A percentile compares a stretch with the other conserved stretches of the same genome.
phyloP scores from a whole-genome alignment of 2,113 vertebrate species.

The Vulpes lagopus region DNA sequence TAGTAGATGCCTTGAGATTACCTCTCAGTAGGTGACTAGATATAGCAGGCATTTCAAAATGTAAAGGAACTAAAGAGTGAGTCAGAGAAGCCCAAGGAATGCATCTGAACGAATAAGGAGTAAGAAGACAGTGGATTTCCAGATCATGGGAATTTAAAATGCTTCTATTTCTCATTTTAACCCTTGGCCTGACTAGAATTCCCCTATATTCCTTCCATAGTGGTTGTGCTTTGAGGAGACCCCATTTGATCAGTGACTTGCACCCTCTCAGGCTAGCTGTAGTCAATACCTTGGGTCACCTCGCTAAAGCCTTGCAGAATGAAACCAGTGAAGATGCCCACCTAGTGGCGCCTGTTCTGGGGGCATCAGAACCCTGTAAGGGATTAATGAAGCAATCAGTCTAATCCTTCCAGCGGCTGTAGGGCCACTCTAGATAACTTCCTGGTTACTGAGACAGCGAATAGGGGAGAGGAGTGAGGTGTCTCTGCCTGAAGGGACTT shows the following conservation, averaged over 20 bases:
- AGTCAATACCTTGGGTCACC: background rate
- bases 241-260: background rate
- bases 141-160: background rate
- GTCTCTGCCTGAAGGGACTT: background rate
- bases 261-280: background rate
- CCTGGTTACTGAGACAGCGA: background rate
- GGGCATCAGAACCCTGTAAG: background rate
- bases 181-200: background rate
- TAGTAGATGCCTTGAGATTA: background rate
- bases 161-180: background rate
- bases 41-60: background rate
- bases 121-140: background rate
- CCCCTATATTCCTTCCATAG: background rate
- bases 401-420: background rate
- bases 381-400: background rate
- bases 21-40: background rate
- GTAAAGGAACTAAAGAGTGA: background rate
- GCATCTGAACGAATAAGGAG: no score
- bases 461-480: background rate
- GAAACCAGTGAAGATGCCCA: background rate
- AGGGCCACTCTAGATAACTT: background rate
- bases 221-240: background rate
- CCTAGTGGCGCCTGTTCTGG: background rate
- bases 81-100: background rate
- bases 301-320: background rate